These are phyloP conservation scores for Chrysotoxum bicinctum DNA, from an alignment of 2,888 invertebrate species.

Conservation along the genomic window DNA sequence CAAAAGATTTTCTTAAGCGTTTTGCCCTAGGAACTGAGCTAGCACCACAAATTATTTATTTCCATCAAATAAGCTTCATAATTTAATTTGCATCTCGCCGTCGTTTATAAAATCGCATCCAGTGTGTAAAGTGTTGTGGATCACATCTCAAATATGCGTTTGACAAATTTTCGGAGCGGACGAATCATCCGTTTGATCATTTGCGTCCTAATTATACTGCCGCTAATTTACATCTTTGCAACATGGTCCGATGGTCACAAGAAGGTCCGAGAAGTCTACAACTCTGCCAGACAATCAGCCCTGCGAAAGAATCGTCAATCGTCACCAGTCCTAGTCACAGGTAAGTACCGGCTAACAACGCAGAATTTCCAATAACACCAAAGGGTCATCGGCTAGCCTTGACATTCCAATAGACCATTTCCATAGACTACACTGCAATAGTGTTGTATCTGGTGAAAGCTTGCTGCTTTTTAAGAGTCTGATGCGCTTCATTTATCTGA, in stretches of 20 bases:
- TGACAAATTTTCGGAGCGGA: conserved; percentile 85
- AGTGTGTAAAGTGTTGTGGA: conserved; percentile 32
- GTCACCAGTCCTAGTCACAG: conserved; percentile 79
- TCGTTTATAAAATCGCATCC: not conserved
- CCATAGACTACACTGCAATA: not conserved
- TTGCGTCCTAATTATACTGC: conserved; percentile 83
- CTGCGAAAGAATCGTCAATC: conserved; percentile 74
- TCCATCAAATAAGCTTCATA: not conserved
- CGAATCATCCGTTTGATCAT: conserved; percentile 84
- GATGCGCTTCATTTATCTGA: not conserved
- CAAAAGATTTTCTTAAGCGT: conserved; percentile 60
- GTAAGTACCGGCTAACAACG: conserved; percentile 74
- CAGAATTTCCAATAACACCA: not conserved
- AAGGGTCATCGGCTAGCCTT: conserved; percentile 43
- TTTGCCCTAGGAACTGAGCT: not conserved
- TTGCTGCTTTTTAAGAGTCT: not conserved
- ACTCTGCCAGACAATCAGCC: conserved; percentile 55
- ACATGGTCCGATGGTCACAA: conserved; percentile 84
- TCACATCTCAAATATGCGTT: conserved; percentile 82
- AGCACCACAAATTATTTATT: conserved; percentile 4
- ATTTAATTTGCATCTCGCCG: conserved; percentile 11
- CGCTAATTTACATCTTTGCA: conserved; percentile 85
- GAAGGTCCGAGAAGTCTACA: conserved; percentile 78
- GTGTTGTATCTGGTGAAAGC: not conserved
- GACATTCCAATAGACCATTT: conserved; percentile 41